These are phyloP conservation scores for Tachuris rubrigastra DNA, from an alignment of 2,113 vertebrate genomes.

Conservation along the genomic window DNA sequence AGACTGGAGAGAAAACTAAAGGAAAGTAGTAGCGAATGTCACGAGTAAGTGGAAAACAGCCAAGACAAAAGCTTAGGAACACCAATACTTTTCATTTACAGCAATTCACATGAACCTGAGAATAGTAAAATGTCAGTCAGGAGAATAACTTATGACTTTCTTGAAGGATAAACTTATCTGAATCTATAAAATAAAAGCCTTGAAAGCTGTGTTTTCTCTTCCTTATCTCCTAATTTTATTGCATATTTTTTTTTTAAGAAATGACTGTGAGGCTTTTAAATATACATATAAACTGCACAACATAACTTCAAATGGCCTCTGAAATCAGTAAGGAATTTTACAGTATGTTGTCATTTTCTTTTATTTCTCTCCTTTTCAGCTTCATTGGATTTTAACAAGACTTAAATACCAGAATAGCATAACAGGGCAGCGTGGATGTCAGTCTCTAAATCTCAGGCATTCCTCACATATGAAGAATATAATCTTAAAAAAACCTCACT, in stretches of 20 bases:
- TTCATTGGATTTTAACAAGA: constrained; percentile 46
- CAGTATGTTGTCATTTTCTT: not conserved
- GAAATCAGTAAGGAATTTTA: constrained; percentile 26
- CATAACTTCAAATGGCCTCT: not conserved
- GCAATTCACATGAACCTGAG: not conserved
- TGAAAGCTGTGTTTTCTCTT: not conserved
- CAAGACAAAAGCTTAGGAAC: not conserved
- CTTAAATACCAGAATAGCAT: not conserved
- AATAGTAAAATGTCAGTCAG: not conserved
- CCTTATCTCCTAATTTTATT: not conserved
- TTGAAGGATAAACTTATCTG: not conserved
- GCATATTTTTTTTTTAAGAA: constrained; percentile 2
- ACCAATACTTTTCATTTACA: not conserved
- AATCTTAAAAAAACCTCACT: not conserved
- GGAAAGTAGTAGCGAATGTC: not conserved
- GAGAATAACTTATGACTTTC: not conserved
- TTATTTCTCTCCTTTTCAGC: constrained; percentile 17
- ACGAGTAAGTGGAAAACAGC: not conserved
- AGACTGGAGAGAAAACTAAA: not conserved
- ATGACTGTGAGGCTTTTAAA: not conserved
- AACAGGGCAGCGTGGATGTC: not conserved
- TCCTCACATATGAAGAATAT: not conserved
- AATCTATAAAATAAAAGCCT: not conserved
- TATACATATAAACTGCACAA: not conserved
- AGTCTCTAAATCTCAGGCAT: not conserved